Percentiles rank a stretch among this genome's conserved stretches.
Conservation (phyloP, 2,888 invertebrate species). For the Opisthograptis luteolata region DNA sequence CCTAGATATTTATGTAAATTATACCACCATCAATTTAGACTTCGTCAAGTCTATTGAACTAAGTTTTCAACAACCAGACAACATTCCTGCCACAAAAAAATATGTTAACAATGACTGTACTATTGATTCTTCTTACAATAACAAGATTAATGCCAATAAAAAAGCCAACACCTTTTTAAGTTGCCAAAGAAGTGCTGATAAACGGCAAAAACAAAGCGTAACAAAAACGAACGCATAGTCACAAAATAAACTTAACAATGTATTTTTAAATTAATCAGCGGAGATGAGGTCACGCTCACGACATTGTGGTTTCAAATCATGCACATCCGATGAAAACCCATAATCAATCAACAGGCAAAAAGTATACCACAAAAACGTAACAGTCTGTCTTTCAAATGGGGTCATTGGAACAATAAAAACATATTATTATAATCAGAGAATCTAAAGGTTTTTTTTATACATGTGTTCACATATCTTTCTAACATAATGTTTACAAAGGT, state of each 20-base stretch:
- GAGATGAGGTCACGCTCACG: slow-evolving; percentile 35
- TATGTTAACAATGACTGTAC: not conserved
- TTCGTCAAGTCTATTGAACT: not conserved
- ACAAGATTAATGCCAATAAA: slow-evolving; percentile 11
- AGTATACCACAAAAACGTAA: slow-evolving; percentile 1
- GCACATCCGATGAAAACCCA: slow-evolving; percentile 36
- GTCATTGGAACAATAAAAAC: slow-evolving; percentile 45
- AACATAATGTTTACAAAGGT: not conserved
- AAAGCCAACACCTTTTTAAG: not conserved
- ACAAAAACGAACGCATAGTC: slow-evolving; percentile 16
- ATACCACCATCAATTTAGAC: not conserved
- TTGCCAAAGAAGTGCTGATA: not conserved
- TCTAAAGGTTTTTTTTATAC: slow-evolving; percentile 11
- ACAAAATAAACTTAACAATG: slow-evolving; percentile 30
- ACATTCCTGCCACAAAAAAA: not conserved
- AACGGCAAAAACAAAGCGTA: slow-evolving; percentile 16
- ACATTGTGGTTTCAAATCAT: slow-evolving; percentile 32
- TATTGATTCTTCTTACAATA: slow-evolving; percentile 1
- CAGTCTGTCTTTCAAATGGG: slow-evolving; percentile 34
- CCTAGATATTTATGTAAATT: not conserved
- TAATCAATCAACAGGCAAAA: slow-evolving; percentile 14
- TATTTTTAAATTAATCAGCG: slow-evolving; percentile 25
- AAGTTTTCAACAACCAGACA: not conserved
- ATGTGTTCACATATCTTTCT: not conserved
- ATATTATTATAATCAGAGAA: slow-evolving; percentile 8